Evolutionary conservation across 2,888 invertebrate species (phyloP).

Genomic region (Lepidochitona cinerea): DNA sequence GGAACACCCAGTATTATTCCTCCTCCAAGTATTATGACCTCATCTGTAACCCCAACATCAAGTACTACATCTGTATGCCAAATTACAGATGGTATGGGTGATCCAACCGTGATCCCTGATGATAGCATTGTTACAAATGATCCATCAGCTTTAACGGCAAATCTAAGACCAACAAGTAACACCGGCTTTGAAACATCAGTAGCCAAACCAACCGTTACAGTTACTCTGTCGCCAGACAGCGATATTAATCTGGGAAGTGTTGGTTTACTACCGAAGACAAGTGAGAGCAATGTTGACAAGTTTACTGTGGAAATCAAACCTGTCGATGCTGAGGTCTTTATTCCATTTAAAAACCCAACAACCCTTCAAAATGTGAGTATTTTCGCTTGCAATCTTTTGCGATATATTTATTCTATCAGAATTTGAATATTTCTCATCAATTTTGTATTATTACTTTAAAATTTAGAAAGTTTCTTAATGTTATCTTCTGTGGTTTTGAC

Average conservation of each 20-base stretch:
- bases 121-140: not conserved
- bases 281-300: not conserved
- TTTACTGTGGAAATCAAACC: not conserved
- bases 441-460: no score
- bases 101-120: not conserved
- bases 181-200: not conserved
- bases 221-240: not conserved
- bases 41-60: no score
- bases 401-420: no score
- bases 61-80: not conserved
- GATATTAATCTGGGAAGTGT: not conserved
- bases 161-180: not conserved
- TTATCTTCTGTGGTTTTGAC: no score
- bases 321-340: not conserved
- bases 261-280: not conserved
- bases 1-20: no score
- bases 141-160: not conserved
- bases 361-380: not conserved
- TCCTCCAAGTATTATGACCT: no score
- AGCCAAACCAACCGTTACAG: not conserved
- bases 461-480: no score
- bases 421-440: no score
- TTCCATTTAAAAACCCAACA: not conserved
- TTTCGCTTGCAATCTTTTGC: no score
- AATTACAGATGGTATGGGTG: not conserved